Base-by-base conservation (phyloP, 2,797 vertebrate genomes). In the Rhinogobio ventralis region DNA sequence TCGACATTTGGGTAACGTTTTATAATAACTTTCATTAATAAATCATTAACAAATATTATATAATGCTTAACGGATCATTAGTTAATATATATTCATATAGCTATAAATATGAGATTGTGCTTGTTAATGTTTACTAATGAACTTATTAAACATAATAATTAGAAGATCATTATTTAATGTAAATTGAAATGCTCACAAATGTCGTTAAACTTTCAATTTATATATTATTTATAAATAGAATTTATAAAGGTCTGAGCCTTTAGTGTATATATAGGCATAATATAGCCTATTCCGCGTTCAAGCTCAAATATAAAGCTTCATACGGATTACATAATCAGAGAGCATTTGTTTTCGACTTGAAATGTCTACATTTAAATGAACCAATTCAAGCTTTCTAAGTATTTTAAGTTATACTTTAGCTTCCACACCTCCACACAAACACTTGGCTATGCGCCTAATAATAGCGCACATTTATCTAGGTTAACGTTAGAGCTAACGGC, bases 1-100 rank as follows among this genome's bases (percentile, higher is more conserved):
- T 84, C 88, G 86, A 92, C 90, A 90, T 93, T 94, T 94, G 14
- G 14, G 60, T 64, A 64, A 64, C 6, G 15, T 28, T 8, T 64
- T 64, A 30, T 17, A 64, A 64, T 8, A 30, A 30, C 25, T 30
- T 64, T 64, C 2, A 64, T 30, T 30, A 30, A 30, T 64, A 64
- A 64, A 17, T 64, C 25, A 3, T 57, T 7, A 7, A 64, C 14
- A 28, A 30, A 17, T 25, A 8, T 30, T 15, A 15, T 62, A 17
- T 15, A 17, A 64, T 64, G 25, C 25, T 64, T 30, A 30, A 28
- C 25, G 15, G 5, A 28, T 1, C 11, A 53, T 53, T 20, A 28
- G 25, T 62, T 62, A 7, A 64, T 64, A 64, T 17, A 53, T 64
- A 64, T 64, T 30, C 62, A 62, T 62, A 62, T 28, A 14, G 11